Evolutionary conservation across 2,113 vertebrate genomes (phyloP).

Genomic region (Tinamus guttatus): DNA sequence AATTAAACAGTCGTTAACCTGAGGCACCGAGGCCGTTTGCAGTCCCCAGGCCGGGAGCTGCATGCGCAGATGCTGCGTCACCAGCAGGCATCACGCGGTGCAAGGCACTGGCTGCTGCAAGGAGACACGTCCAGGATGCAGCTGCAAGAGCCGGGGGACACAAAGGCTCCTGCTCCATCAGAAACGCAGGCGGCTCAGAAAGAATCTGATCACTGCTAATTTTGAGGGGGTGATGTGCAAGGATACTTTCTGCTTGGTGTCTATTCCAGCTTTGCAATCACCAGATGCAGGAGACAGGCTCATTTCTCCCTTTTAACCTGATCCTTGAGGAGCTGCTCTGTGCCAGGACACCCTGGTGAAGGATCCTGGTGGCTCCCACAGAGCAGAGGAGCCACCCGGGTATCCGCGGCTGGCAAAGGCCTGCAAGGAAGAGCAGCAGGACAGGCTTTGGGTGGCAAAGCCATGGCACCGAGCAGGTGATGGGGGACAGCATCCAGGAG

Average conservation of each 20-base stretch:
- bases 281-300: fast-evolving
- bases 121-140: too few relatives aligned
- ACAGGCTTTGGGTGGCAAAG: not conserved
- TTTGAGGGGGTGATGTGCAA: too few relatives aligned
- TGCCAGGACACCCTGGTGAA: fast-evolving
- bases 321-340: not conserved
- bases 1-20: not conserved
- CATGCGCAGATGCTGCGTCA: fast-evolving
- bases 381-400: not conserved
- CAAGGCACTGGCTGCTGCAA: not conserved
- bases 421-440: not conserved
- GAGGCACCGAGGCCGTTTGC: not conserved
- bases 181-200: not conserved
- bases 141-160: not conserved
- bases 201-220: too few relatives aligned
- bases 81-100: not conserved
- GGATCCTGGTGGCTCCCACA: not conserved
- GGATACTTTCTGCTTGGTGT: not conserved
- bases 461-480: not conserved
- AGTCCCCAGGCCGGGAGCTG: not conserved
- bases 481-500: not conserved
- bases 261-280: not conserved
- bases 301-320: not conserved
- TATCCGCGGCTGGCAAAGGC: too few relatives aligned
- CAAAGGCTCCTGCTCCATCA: not conserved